Percentiles rank a stretch among this genome's conserved stretches.
phyloP scores from a whole-genome alignment of 1,140 invertebrate genomes.

The Lycorma delicatula region DNA sequence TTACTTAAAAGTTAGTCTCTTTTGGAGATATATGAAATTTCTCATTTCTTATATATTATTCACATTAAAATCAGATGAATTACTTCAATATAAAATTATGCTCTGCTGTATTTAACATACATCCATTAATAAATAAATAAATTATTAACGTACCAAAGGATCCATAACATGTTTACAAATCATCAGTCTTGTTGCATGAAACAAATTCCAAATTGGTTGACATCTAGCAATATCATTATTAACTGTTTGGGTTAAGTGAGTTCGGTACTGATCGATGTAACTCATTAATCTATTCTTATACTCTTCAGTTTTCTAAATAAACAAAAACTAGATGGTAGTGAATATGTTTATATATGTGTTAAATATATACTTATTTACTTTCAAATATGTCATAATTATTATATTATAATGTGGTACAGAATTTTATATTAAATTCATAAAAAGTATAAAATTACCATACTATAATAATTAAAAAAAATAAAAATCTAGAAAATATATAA shows the following conservation, averaged over 20 bases:
- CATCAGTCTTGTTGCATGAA: conserved; percentile 51
- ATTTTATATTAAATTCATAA: not conserved
- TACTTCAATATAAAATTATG: not conserved
- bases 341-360: no score
- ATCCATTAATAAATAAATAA: not conserved
- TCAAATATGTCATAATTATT: not conserved
- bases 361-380: no score
- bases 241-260: conserved; percentile 51
- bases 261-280: conserved; percentile 55
- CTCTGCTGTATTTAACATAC: not conserved
- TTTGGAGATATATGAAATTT: not conserved
- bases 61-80: not conserved
- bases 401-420: not conserved
- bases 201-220: conserved; percentile 60
- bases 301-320: conserved; percentile 48
- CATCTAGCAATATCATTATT: conserved; percentile 55
- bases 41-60: not conserved
- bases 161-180: conserved; percentile 62
- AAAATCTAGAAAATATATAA: not conserved
- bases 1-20: not conserved
- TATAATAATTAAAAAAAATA: not conserved
- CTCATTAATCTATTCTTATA: conserved; percentile 50
- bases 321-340: not conserved
- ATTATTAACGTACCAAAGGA: conserved; percentile 45
- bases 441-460: not conserved